Percentiles rank a stretch among this genome's conserved stretches.
phyloP scores from a whole-genome alignment of 2,113 vertebrate species.

The Spizaetus ornatus region DNA sequence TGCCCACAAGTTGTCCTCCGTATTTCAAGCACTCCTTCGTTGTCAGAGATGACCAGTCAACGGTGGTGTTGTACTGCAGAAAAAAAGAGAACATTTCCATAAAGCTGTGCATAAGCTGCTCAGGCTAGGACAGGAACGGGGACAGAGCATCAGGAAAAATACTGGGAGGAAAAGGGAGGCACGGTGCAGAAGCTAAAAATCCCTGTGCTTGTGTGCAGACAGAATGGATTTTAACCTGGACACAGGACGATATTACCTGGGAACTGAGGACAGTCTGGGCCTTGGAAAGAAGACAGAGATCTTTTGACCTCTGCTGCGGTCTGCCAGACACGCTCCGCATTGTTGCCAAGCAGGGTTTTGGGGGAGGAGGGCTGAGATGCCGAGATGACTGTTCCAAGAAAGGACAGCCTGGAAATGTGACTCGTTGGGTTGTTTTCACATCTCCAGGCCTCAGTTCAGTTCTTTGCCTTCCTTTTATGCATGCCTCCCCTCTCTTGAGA shows the following conservation, averaged over 20 bases:
- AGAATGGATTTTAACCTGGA: not conserved
- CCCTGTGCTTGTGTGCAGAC: not conserved
- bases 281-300: not conserved
- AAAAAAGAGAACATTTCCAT: not conserved
- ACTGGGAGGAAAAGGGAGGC: not conserved
- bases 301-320: not conserved
- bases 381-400: not conserved
- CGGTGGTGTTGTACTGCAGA: conserved; percentile 74
- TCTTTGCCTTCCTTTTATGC: not conserved
- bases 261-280: not conserved
- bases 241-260: not conserved
- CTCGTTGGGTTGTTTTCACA: not conserved
- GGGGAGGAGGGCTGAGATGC: not conserved
- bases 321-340: not conserved
- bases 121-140: not conserved
- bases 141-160: not conserved
- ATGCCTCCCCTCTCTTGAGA: not conserved
- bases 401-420: not conserved
- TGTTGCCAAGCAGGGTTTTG: not conserved
- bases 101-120: not conserved
- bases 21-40: conserved; percentile 85
- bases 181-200: not conserved
- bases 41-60: conserved; percentile 84
- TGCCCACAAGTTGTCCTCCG: conserved; percentile 84
- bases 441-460: not conserved